A percentile compares a stretch with the other conserved stretches of the same genome.
phyloP scores from a whole-genome alignment of 2,888 invertebrate genomes.

The Cheilosia impressa region DNA sequence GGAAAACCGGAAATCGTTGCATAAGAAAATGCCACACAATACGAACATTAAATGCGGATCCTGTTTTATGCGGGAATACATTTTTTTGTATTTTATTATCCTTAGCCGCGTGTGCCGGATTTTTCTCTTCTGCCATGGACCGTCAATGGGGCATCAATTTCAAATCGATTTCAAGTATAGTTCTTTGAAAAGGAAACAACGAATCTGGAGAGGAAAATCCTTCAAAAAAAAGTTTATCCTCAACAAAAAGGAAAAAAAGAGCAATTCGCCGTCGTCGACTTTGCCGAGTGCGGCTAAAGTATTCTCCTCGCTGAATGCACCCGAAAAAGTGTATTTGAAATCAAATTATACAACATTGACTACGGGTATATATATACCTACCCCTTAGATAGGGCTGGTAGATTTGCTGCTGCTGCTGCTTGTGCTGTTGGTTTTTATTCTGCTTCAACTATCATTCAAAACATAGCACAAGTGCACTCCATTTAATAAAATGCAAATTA shows the following conservation, averaged over 20 bases:
- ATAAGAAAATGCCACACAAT: too few species aligned
- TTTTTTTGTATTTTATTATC: slow-evolving; percentile 18
- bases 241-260: background rate
- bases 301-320: slow-evolving; percentile 32
- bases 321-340: slow-evolving; percentile 59
- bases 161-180: slow-evolving; percentile 56
- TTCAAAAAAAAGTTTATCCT: slow-evolving; percentile 7
- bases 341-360: slow-evolving; percentile 63
- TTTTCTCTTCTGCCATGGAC: background rate
- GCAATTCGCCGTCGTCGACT: slow-evolving; percentile 15
- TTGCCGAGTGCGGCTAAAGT: background rate
- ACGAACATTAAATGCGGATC: slow-evolving; percentile 37
- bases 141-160: slow-evolving; percentile 37
- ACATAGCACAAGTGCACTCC: slow-evolving; percentile 72
- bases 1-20: too few species aligned
- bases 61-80: background rate
- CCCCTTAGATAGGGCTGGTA: slow-evolving; percentile 7
- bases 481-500: slow-evolving; percentile 75
- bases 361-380: background rate
- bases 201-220: background rate
- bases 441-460: slow-evolving; percentile 67
- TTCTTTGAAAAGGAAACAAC: slow-evolving; percentile 10
- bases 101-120: background rate
- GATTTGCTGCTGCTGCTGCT: background rate
- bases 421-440: slow-evolving; percentile 18